Conservation (phyloP, 1,140 invertebrate species). For the Pseudomyrmex concolor region DNA sequence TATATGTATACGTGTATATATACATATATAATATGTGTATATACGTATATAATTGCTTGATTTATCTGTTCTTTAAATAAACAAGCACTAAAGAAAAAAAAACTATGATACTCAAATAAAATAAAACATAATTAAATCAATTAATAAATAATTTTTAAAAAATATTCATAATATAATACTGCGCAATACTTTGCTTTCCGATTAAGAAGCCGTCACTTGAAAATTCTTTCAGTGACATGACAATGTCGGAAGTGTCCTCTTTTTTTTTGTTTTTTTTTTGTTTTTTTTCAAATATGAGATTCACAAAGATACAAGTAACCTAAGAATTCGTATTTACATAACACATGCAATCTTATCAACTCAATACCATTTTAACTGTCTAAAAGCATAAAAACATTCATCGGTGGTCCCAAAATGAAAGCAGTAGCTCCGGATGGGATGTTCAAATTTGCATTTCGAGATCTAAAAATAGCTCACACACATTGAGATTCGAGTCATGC, state of each 20-base stretch:
- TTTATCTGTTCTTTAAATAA: background rate
- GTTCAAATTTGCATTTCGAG: too few species aligned
- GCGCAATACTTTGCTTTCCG: slow-evolving; percentile 24
- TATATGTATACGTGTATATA: too few species aligned
- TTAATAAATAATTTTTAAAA: slow-evolving; percentile 10
- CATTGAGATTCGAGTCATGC: background rate
- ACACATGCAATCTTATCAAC: background rate
- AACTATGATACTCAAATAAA: background rate
- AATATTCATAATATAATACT: slow-evolving; percentile 21
- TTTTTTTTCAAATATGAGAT: background rate
- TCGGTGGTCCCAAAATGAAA: background rate
- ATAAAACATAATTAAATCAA: slow-evolving; percentile 20
- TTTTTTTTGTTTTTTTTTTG: too few species aligned
- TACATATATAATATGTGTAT: background rate
- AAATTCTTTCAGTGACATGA: background rate
- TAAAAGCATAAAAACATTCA: background rate
- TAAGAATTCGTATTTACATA: background rate
- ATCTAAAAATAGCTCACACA: background rate
- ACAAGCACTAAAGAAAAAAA: background rate
- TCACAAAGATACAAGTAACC: background rate
- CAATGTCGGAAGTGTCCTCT: background rate
- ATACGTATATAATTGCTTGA: background rate
- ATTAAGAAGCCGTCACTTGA: background rate
- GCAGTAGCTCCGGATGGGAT: too few species aligned
- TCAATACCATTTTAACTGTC: background rate